Base-by-base conservation (phyloP, 2,888 invertebrate genomes). In the Dromius quadrimaculatus region DNA sequence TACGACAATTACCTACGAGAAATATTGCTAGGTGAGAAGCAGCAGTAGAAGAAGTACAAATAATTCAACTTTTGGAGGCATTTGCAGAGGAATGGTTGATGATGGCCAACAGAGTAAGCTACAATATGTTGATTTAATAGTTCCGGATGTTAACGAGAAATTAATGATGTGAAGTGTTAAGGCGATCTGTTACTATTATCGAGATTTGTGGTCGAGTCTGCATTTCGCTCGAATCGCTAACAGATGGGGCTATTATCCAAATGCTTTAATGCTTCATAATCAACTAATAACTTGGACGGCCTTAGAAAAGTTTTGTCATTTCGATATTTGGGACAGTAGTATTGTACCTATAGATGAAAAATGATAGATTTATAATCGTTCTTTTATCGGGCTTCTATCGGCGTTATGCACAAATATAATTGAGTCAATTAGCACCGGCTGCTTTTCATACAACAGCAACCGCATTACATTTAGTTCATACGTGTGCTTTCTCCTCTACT, bases 401-500 rank as follows among this genome's bases (percentile, higher is more conserved):
- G 19, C 47, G 47, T 20, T 47, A 23, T 54, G 50, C 50, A 28
- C 66, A 66, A 54, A 38, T 66, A 66, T 66, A 66, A 66, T 66
- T 66, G 57, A 66, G 38, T 66, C 66, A 66, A 66, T 66, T 66
- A 66, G 57, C 66, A 22, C 41, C 23, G 50, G 50, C 66, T 54
- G 66, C 57, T 66, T 66, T 66, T 57, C 66, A 66, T 66, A 66
- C 66, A 57, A 50, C 50, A 19, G 66, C 57, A 15, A 66, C 66
- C 66, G 38, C 66, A 61, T 36, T 61, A 54, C n/a, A n/a, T n/a
- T n/a, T n/a, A n/a, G n/a, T n/a, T n/a, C n/a, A n/a, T n/a, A n/a
- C n/a, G n/a, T n/a, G n/a, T n/a, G n/a, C n/a, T n/a, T n/a, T n/a
- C n/a, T n/a, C n/a, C n/a, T n/a, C n/a, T n/a, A n/a, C n/a, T n/a